Conservation (phyloP, 1,140 invertebrate species). For the Diorhabda carinulata region DNA sequence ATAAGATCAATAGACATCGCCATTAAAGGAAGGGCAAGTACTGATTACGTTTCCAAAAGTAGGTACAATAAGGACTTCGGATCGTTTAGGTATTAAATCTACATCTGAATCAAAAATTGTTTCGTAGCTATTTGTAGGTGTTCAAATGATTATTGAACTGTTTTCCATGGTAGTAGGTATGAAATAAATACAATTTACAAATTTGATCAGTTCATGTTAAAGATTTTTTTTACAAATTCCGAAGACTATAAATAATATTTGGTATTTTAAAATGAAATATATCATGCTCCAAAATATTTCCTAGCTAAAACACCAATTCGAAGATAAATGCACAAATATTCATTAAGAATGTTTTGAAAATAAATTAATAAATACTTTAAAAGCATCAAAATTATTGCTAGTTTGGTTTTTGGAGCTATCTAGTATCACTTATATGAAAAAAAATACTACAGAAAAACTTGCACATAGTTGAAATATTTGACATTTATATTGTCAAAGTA, state of each 20-base stretch:
- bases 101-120: too few relatives aligned
- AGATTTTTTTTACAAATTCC: background rate
- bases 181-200: background rate
- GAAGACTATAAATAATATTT: background rate
- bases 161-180: too few relatives aligned
- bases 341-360: background rate
- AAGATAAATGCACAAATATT: background rate
- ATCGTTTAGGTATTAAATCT: too few relatives aligned
- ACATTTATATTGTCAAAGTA: too few relatives aligned
- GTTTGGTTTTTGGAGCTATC: constrained; percentile 1
- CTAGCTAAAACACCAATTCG: background rate
- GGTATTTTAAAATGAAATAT: background rate
- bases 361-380: background rate
- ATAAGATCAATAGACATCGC: too few relatives aligned
- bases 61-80: too few relatives aligned
- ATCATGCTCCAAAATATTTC: background rate
- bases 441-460: background rate
- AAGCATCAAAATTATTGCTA: background rate
- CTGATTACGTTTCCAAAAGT: too few relatives aligned
- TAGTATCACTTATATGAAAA: background rate
- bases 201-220: background rate
- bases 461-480: too few relatives aligned
- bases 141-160: too few relatives aligned
- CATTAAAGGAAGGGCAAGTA: too few relatives aligned
- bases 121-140: too few relatives aligned